Evolutionary conservation across 2,888 invertebrate species (phyloP).

Genomic region (Baronia brevicornis): DNA sequence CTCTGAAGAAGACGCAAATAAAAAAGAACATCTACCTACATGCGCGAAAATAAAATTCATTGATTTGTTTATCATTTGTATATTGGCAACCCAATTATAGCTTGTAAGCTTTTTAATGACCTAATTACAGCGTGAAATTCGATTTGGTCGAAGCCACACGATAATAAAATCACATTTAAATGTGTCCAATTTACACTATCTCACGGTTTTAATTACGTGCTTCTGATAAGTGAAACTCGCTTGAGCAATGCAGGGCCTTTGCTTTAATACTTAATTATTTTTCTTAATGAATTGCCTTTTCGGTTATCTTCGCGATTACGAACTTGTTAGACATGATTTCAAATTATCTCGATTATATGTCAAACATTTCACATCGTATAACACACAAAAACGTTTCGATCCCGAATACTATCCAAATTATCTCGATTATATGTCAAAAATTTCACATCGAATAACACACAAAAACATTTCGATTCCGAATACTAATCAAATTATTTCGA

Average conservation of each 20-base stretch:
- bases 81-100: constrained; percentile 9
- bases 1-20: no score
- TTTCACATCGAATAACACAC: constrained; percentile 19
- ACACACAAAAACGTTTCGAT: no score
- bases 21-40: no score
- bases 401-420: no score
- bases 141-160: constrained; percentile 15
- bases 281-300: constrained; percentile 9
- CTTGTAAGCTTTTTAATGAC: constrained; percentile 11
- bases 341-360: constrained; percentile 1
- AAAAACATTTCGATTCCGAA: not conserved
- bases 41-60: no score
- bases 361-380: constrained; percentile 4
- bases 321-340: constrained; percentile 7
- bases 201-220: constrained; percentile 25
- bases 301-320: constrained; percentile 4
- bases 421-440: no score
- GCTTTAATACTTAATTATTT: constrained; percentile 4
- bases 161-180: constrained; percentile 22
- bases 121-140: constrained; percentile 17
- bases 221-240: constrained; percentile 11
- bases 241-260: constrained; percentile 1
- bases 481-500: not conserved
- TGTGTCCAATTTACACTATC: constrained; percentile 26
- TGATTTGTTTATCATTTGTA: not conserved